These are phyloP conservation scores for Ethmia dodecea DNA, from an alignment of 2,888 invertebrate species.

Conservation along the genomic window DNA sequence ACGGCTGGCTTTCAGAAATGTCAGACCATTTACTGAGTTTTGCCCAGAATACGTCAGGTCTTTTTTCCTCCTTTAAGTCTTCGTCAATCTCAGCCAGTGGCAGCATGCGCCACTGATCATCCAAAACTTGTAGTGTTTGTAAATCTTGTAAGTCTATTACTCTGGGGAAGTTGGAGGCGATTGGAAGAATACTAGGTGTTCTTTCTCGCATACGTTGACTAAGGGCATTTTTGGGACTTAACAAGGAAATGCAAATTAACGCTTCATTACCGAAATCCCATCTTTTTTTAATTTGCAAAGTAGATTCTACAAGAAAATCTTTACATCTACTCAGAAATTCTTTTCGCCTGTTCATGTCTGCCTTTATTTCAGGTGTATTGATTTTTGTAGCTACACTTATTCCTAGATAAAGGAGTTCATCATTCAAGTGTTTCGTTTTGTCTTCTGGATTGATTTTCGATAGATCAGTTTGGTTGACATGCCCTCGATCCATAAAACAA, in stretches of 20 bases:
- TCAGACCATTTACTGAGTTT: not conserved
- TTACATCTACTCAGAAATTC: not conserved
- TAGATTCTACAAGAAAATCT: not conserved
- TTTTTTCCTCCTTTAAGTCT: slow-evolving; percentile 2
- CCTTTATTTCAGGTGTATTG: too few relatives aligned
- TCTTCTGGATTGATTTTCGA: not conserved
- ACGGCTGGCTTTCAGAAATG: too few relatives aligned
- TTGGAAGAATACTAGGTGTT: not conserved
- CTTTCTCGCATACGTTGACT: too few relatives aligned
- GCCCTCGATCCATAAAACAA: not conserved
- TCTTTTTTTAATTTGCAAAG: not conserved
- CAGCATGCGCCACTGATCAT: slow-evolving; percentile 4
- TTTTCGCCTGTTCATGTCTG: not conserved
- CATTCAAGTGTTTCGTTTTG: not conserved
- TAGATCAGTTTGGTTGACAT: not conserved
- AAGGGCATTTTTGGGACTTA: too few relatives aligned
- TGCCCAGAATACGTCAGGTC: slow-evolving; percentile 12
- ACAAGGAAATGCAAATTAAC: too few relatives aligned
- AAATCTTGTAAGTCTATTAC: not conserved
- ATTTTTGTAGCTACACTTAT: not conserved
- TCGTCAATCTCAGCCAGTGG: not conserved
- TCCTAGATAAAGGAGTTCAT: not conserved
- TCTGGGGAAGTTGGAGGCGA: not conserved
- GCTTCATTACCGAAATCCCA: not conserved
- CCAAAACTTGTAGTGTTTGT: not conserved